A percentile compares a stretch with the other conserved stretches of the same genome.
These are phyloP conservation scores for Rhyzopertha dominica DNA, from an alignment of 1,140 invertebrate genomes.

Conservation along the genomic window DNA sequence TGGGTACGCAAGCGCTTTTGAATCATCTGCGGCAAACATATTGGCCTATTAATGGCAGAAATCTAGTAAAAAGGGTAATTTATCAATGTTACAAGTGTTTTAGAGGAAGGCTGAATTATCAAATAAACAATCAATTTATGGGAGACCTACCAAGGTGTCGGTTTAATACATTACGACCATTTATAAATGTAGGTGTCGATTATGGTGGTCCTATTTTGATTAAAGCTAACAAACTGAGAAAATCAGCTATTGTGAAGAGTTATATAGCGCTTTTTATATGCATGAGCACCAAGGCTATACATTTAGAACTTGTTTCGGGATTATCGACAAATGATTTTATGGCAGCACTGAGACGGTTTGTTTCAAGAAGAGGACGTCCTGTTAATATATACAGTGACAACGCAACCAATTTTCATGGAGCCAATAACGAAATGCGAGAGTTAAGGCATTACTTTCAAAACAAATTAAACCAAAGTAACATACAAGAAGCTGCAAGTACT, in stretches of 20 bases:
- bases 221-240: slow-evolving; percentile 5
- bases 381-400: too few relatives aligned
- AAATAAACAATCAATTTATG: not conserved
- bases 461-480: too few relatives aligned
- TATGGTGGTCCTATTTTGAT: slow-evolving; percentile 6
- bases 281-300: too few relatives aligned
- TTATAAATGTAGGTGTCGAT: slow-evolving; percentile 5
- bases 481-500: too few relatives aligned
- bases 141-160: not conserved
- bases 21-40: slow-evolving; percentile 9
- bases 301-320: too few relatives aligned
- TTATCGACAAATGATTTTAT: too few relatives aligned
- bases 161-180: not conserved
- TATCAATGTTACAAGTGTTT: slow-evolving; percentile 10
- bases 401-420: too few relatives aligned
- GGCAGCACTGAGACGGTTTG: too few relatives aligned
- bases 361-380: too few relatives aligned
- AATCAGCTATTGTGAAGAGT: slow-evolving; percentile 1
- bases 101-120: slow-evolving; percentile 7
- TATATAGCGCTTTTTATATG: too few relatives aligned
- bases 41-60: slow-evolving; percentile 10
- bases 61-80: slow-evolving; percentile 10
- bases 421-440: too few relatives aligned
- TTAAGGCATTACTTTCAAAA: too few relatives aligned
- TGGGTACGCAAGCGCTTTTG: slow-evolving; percentile 9